phyloP scores from a whole-genome alignment of 1,140 invertebrate genomes.

The Ostrea denselamellosa region DNA sequence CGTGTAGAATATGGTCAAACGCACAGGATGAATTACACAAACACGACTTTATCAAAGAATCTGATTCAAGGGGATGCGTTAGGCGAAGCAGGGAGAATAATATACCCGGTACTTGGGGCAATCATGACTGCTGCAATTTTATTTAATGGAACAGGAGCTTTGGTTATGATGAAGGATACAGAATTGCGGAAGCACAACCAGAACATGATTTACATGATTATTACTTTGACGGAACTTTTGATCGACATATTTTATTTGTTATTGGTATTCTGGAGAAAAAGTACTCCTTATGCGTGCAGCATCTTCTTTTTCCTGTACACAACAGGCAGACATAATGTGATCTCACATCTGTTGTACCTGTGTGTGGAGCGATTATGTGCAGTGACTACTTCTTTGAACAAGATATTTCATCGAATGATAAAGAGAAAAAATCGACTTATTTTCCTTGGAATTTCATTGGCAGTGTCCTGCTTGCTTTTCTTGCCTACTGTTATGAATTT shows the following conservation, averaged over 20 bases:
- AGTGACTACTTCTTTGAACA: background rate
- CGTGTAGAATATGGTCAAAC: background rate
- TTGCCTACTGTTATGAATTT: background rate
- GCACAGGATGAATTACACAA: background rate
- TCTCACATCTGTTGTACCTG: background rate
- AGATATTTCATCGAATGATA: background rate
- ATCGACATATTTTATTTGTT: background rate
- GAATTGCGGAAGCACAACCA: constrained; percentile 10
- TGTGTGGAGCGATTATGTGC: constrained; percentile 7
- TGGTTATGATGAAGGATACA: background rate
- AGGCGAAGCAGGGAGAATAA: background rate
- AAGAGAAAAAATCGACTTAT: constrained; percentile 10
- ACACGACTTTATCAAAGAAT: background rate
- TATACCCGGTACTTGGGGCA: background rate
- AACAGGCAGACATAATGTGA: background rate
- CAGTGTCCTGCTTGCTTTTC: background rate
- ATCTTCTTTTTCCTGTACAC: background rate
- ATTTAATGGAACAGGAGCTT: background rate
- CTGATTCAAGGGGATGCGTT: background rate
- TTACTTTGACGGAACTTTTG: background rate
- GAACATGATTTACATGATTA: background rate
- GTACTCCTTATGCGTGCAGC: background rate
- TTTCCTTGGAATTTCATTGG: background rate
- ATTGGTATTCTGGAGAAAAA: background rate
- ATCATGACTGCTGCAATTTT: background rate